Percentiles rank a stretch among this genome's conserved stretches.
Evolutionary conservation across 1,140 invertebrate species (phyloP).

Genomic region (Cataglyphis hispanica): DNA sequence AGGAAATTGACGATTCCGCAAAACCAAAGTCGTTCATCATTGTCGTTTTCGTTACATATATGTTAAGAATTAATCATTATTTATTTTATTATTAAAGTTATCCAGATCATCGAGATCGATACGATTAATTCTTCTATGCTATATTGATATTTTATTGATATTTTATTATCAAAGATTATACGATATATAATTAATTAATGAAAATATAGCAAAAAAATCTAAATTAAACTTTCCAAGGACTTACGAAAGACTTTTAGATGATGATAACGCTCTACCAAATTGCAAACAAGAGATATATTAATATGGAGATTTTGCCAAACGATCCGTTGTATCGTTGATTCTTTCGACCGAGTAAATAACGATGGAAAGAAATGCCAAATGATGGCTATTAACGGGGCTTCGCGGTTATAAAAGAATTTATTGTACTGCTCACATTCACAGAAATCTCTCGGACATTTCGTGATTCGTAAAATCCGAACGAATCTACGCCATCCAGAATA

Average conservation of each 20-base stretch:
- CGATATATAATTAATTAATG: neutral
- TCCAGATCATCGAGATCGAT: neutral
- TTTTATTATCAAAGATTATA: neutral
- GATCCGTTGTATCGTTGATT: constrained; percentile 4
- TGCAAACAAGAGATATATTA: constrained; percentile 11
- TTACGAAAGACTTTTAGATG: constrained; percentile 21
- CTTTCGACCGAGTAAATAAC: constrained; percentile 21
- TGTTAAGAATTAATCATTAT: neutral
- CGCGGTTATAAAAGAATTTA: constrained; percentile 14
- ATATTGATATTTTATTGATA: neutral
- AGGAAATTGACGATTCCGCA: constrained; percentile 40
- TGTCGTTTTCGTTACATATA: neutral
- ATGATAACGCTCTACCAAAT: constrained; percentile 24
- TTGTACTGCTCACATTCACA: neutral
- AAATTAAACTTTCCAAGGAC: constrained; percentile 11
- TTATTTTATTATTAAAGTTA: constrained; percentile 6
- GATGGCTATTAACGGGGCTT: neutral
- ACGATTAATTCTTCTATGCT: neutral
- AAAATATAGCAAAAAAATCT: constrained; percentile 19
- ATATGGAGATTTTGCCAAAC: constrained; percentile 36
- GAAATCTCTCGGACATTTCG: neutral
- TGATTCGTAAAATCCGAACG: neutral
- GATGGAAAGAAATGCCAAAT: constrained; percentile 9
- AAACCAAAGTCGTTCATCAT: constrained; percentile 11
- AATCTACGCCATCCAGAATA: neutral